These are phyloP conservation scores for Doryteuthis pealeii DNA, from an alignment of 1,140 invertebrate genomes.

Conservation along the genomic window DNA sequence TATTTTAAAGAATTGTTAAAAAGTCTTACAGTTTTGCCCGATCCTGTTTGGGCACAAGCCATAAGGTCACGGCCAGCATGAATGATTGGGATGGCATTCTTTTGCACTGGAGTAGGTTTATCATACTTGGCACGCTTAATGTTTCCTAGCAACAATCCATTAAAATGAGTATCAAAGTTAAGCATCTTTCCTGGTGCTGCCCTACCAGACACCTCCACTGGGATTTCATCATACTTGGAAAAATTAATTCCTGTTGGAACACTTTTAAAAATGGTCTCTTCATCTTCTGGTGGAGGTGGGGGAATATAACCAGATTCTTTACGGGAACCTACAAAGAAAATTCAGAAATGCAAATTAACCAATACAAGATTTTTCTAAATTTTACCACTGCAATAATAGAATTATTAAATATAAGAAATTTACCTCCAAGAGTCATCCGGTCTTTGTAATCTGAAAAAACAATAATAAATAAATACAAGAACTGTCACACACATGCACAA, in stretches of 20 bases:
- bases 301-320: slow-evolving; percentile 72
- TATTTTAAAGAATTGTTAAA: too few species aligned
- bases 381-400: background rate
- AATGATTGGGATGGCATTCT: slow-evolving; percentile 84
- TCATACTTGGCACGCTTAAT: slow-evolving; percentile 78
- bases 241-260: slow-evolving; percentile 86
- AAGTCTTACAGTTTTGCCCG: slow-evolving; percentile 88
- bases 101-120: slow-evolving; percentile 92
- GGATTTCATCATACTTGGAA: slow-evolving; percentile 80
- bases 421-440: background rate
- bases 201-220: slow-evolving; percentile 74
- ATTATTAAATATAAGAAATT: slow-evolving; percentile 8
- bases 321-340: slow-evolving; percentile 26
- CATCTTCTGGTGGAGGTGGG: slow-evolving; percentile 67
- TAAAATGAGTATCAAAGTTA: slow-evolving; percentile 72
- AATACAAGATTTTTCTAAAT: slow-evolving; percentile 1
- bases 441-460: slow-evolving; percentile 15
- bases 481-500: too few species aligned
- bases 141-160: slow-evolving; percentile 74
- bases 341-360: background rate
- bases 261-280: slow-evolving; percentile 70
- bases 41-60: slow-evolving; percentile 97
- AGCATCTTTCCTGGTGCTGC: slow-evolving; percentile 68
- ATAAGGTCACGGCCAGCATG: slow-evolving; percentile 81
- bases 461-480: too few species aligned